Evolutionary conservation across 2,888 invertebrate genomes (phyloP), one percentile per base, ranked within the genome.

Genomic region (Anorthoa munda): DNA sequence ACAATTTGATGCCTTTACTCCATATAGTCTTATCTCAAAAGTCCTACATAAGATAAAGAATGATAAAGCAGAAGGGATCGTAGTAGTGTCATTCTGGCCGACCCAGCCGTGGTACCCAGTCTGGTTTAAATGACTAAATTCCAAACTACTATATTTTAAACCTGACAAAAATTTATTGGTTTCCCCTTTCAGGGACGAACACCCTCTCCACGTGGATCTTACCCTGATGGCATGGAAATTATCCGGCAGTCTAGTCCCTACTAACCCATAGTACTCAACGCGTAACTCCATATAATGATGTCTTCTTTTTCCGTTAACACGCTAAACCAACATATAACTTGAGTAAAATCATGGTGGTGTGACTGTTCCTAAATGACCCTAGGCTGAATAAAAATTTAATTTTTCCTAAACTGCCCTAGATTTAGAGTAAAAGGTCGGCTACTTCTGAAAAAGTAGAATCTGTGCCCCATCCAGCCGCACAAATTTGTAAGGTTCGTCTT

Each of bases 1-100:
- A 23, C 4, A 45, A 12, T 56, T 56, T 31, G 66, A 66, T 46
- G 72, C 66, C 5, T 61, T 72, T 55, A 48, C 61, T 15, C 83
- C 83, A 0, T 53, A 69, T 21, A 60, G 46, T 15, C 15, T 66
- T 26, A 66, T 66, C 3, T 5, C 21, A n/a, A 48, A 60, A 55
- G 46, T 66, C 11, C 18, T 66, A 21, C 21, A 46, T n/a, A 61
- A 66, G 2, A 72, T 66, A 15, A 48, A 23, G 9, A 39, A 18
- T 26, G 53, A 60, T 13, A 18, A 60, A 26, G 59, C 59, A 39
- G 21, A 51, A 48, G 85, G 85, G 4, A 86, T 87, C 31, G 7
- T 87, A n/a, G 79, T 86, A 4, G 61, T 83, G 17, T 83, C 84
- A 3, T 53, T 50, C n/a, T 86, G 86, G 86, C 79, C 80, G 5